Percentiles rank a stretch among this genome's conserved stretches.
These are phyloP conservation scores for Eurypyga helias DNA, from an alignment of 2,113 vertebrate species.

Conservation along the genomic window DNA sequence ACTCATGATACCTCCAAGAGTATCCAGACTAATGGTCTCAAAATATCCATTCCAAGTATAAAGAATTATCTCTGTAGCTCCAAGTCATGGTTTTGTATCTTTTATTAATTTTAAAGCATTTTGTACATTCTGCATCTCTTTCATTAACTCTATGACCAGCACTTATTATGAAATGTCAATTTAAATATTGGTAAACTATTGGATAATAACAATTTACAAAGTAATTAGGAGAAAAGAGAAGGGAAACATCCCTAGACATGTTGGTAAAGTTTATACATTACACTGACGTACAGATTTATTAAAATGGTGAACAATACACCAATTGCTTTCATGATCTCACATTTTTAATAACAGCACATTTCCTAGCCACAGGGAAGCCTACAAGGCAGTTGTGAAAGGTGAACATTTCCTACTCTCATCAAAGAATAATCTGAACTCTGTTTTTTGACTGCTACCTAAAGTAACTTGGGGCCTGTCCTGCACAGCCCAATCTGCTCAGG, in stretches of 20 bases:
- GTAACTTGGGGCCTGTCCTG: not conserved
- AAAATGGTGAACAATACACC: not conserved
- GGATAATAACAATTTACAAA: not conserved
- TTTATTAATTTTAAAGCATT: not conserved
- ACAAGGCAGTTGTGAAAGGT: not conserved
- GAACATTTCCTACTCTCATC: not conserved
- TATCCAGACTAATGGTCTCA: not conserved
- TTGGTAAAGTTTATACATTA: not conserved
- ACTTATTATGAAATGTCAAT: not conserved
- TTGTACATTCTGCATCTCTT: not conserved
- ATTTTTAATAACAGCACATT: not conserved
- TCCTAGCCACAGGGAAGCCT: not conserved
- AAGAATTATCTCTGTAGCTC: not conserved
- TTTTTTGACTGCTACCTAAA: not conserved
- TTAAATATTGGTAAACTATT: not conserved
- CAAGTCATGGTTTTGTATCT: not conserved
- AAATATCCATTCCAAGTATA: not conserved
- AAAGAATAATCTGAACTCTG: not conserved
- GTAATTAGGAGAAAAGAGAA: not conserved
- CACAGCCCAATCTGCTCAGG: conserved; percentile 56
- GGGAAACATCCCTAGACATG: not conserved
- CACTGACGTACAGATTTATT: not conserved
- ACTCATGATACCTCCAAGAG: not conserved
- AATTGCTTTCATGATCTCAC: not conserved
- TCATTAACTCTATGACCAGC: rapidly evolving